These are phyloP conservation scores for Podarcis raffonei DNA, from an alignment of 2,113 vertebrate genomes.

Conservation along the genomic window DNA sequence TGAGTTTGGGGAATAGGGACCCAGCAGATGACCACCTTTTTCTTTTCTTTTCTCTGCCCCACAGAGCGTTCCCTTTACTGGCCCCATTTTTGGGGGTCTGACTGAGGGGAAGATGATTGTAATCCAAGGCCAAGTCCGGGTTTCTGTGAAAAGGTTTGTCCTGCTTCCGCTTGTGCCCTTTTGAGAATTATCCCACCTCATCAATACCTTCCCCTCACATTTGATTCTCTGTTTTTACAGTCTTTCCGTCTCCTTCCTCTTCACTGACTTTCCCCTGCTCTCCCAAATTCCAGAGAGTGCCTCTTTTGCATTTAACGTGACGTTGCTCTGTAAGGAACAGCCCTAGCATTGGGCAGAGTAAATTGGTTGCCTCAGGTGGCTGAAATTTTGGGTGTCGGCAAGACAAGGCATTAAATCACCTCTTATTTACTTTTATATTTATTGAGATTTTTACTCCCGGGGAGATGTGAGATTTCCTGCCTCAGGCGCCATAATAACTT, in stretches of 20 bases:
- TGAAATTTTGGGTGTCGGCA: no score
- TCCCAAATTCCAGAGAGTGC: background rate
- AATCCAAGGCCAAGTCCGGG: background rate
- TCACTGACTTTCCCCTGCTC: background rate
- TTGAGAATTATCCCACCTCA: background rate
- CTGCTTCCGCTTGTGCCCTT: background rate
- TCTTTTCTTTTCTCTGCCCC: background rate
- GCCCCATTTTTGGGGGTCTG: slow-evolving; percentile 20
- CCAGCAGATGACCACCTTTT: background rate
- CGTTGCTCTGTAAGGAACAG: no score
- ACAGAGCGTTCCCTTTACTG: background rate
- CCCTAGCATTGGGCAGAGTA: no score
- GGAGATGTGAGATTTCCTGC: no score
- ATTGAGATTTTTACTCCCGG: no score
- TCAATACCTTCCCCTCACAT: background rate
- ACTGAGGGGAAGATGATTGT: background rate
- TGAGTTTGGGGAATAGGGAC: background rate
- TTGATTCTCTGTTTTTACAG: background rate
- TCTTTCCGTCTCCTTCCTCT: background rate
- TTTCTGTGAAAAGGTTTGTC: background rate
- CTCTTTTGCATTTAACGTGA: background rate
- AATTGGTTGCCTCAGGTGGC: no score
- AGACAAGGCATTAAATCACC: no score
- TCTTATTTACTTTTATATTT: no score
- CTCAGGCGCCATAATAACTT: no score